These are phyloP conservation scores for Sebastiscus albofasciatus DNA, from an alignment of 2,797 vertebrate species.

Conservation along the genomic window DNA sequence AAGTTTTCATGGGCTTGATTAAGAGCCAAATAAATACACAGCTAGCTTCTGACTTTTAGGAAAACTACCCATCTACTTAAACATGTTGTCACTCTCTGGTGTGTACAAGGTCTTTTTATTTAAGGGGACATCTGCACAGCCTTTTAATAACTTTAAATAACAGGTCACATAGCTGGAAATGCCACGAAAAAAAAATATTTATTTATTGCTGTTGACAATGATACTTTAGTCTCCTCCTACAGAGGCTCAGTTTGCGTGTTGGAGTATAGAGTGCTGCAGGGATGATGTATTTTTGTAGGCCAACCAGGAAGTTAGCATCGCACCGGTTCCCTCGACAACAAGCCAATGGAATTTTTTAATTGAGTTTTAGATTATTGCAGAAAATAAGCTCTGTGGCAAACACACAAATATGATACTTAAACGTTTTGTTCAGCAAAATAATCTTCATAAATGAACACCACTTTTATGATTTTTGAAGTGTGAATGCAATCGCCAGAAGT, in stretches of 20 bases:
- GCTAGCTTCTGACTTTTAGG: not conserved
- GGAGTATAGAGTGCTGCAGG: not conserved
- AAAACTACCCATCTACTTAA: not conserved
- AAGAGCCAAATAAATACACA: not conserved
- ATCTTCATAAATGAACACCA: too few relatives aligned
- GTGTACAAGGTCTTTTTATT: conserved; percentile 50
- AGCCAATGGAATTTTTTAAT: too few relatives aligned
- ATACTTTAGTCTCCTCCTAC: conserved; percentile 39
- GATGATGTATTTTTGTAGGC: too few relatives aligned
- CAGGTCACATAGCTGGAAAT: conserved; percentile 57
- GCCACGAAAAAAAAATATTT: conserved; percentile 61
- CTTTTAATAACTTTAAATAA: conserved; percentile 47
- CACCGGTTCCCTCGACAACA: too few relatives aligned
- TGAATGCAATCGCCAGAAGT: too few relatives aligned
- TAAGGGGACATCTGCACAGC: conserved; percentile 36
- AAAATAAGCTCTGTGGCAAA: too few relatives aligned
- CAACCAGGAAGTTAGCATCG: too few relatives aligned
- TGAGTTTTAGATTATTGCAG: too few relatives aligned
- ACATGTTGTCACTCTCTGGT: conserved; percentile 26
- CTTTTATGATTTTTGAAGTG: too few relatives aligned
- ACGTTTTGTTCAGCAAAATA: too few relatives aligned
- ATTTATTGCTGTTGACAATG: conserved; percentile 79
- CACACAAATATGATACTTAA: too few relatives aligned
- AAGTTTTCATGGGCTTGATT: not conserved
- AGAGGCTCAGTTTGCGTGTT: conserved; percentile 34